Conservation (phyloP, 2,888 invertebrate genomes). For the Norana najaformis region DNA sequence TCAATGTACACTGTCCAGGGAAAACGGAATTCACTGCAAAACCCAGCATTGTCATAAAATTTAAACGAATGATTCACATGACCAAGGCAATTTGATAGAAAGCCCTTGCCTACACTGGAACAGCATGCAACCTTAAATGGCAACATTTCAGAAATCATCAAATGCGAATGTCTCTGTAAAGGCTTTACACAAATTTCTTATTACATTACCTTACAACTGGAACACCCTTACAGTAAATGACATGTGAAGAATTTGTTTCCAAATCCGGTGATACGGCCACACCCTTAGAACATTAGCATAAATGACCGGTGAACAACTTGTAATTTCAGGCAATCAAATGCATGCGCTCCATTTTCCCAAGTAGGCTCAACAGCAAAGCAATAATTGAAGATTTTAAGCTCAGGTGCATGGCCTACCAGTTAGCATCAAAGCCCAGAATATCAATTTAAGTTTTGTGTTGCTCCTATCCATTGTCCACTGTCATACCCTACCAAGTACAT, state of each 20-base stretch:
- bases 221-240: neutral
- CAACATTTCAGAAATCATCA: neutral
- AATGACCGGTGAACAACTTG: neutral
- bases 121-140: neutral
- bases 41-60: neutral
- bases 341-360: too few species aligned
- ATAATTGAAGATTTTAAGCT: neutral
- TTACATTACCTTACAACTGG: neutral
- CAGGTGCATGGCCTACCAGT: neutral
- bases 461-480: too few species aligned
- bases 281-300: neutral
- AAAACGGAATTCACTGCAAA: neutral
- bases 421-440: neutral
- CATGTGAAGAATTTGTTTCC: neutral
- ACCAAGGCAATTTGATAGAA: neutral
- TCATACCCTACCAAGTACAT: neutral
- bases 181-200: neutral
- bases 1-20: neutral
- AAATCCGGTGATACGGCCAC: neutral
- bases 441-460: neutral
- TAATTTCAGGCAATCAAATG: neutral
- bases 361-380: too few species aligned
- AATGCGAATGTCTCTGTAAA: neutral
- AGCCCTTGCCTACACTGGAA: neutral
- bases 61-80: neutral